A percentile compares a stretch with the other conserved stretches of the same genome.
Conservation (phyloP, 2,113 vertebrate species). For the Smithornis capensis region DNA sequence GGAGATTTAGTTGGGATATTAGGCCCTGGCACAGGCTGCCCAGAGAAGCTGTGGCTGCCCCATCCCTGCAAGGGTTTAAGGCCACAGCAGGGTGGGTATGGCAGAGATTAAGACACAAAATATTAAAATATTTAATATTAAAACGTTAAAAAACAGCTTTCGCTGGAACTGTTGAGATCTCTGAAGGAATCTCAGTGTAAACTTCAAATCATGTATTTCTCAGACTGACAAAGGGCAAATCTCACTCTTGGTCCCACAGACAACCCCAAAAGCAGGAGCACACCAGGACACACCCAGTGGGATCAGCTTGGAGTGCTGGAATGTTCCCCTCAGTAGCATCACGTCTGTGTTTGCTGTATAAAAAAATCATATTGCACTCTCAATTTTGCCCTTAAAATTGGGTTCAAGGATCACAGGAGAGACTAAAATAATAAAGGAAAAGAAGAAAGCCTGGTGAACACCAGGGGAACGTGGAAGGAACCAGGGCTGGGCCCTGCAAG, state of each 20-base stretch:
- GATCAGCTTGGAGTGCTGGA: not conserved
- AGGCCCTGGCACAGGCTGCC: not conserved
- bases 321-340: rapidly evolving
- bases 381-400: not conserved
- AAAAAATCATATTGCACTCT: not conserved
- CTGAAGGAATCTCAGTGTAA: not conserved
- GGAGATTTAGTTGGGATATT: not conserved
- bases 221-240: not conserved
- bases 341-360: not conserved
- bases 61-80: not conserved
- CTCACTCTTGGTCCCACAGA: not conserved
- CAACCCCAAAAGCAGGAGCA: rapidly evolving
- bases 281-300: rapidly evolving
- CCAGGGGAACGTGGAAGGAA: not conserved
- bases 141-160: not conserved
- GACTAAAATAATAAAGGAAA: not conserved
- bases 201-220: not conserved
- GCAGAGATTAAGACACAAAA: no score
- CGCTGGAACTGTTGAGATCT: rapidly evolving
- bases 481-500: rapidly evolving
- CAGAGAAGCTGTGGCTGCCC: not conserved
- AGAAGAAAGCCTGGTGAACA: not conserved
- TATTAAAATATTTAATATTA: no score
- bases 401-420: not conserved
- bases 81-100: not conserved